phyloP scores from a whole-genome alignment of 1,140 invertebrate genomes.

The Calephelis nemesis region DNA sequence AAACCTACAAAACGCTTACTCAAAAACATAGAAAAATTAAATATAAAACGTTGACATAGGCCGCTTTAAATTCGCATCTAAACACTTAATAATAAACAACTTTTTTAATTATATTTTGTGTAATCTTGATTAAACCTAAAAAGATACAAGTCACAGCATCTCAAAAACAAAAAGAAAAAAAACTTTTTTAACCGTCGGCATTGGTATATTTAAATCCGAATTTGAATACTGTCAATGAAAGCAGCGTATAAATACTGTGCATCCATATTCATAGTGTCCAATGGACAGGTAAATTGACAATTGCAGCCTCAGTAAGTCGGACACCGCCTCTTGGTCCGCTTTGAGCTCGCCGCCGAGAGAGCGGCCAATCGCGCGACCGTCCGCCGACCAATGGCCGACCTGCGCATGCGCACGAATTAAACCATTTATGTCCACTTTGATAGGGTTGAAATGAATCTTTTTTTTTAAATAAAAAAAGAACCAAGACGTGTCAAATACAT shows the following conservation, averaged over 20 bases:
- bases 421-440: slow-evolving; percentile 45
- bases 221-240: slow-evolving; percentile 28
- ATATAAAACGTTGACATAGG: too few relatives aligned
- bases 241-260: slow-evolving; percentile 24
- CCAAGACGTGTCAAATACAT: too few relatives aligned
- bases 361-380: slow-evolving; percentile 34
- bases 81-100: too few relatives aligned
- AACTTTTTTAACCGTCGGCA: slow-evolving; percentile 10
- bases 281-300: slow-evolving; percentile 56
- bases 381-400: slow-evolving; percentile 54
- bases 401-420: slow-evolving; percentile 53
- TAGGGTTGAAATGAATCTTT: slow-evolving; percentile 36
- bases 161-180: neutral
- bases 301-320: slow-evolving; percentile 46
- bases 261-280: slow-evolving; percentile 56
- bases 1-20: too few relatives aligned
- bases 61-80: too few relatives aligned
- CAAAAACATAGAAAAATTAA: too few relatives aligned
- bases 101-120: too few relatives aligned
- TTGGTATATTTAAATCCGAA: slow-evolving; percentile 22
- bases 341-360: slow-evolving; percentile 47
- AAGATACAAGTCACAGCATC: too few relatives aligned
- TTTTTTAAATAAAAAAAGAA: neutral
- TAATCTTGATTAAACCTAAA: too few relatives aligned
- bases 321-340: slow-evolving; percentile 56